Evolutionary conservation across 2,113 vertebrate genomes (phyloP).

Genomic region (Centropus bengalensis): DNA sequence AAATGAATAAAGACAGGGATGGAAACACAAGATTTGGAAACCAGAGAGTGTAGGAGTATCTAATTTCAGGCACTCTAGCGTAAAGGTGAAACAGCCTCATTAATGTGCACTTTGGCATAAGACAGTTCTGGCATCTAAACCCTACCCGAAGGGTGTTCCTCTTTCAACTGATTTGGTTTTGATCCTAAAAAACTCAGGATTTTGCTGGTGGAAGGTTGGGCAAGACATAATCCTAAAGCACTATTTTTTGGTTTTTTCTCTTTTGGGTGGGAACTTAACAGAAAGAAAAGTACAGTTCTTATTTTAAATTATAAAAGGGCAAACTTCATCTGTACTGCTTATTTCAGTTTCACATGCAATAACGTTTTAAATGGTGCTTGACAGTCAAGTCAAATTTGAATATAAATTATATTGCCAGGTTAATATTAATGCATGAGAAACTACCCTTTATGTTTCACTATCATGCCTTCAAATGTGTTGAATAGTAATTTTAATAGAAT

Average conservation of each 20-base stretch:
- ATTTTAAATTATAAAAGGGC: not conserved
- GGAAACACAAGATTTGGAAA: not conserved
- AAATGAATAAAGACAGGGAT: constrained; percentile 26
- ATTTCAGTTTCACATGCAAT: constrained; percentile 58
- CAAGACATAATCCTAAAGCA: not conserved
- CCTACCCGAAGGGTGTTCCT: not conserved
- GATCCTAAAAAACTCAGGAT: not conserved
- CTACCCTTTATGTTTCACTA: constrained; percentile 61
- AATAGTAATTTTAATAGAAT: constrained; percentile 62
- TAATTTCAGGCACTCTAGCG: not conserved
- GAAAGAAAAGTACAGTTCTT: not conserved
- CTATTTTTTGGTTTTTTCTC: not conserved
- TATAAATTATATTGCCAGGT: constrained; percentile 51
- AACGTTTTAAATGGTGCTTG: constrained; percentile 67
- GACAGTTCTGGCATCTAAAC: not conserved
- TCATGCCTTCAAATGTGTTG: not conserved
- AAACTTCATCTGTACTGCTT: not conserved
- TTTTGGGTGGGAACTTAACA: not conserved
- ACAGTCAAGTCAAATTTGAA: constrained; percentile 66
- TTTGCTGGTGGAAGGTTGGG: not conserved
- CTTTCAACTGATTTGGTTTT: constrained; percentile 12
- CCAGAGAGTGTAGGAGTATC: not conserved
- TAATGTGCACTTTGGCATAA: not conserved
- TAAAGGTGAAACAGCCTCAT: constrained; percentile 26
- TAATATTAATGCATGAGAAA: constrained; percentile 33